Conservation (phyloP, 2,888 invertebrate genomes). For the Metellina segmentata region DNA sequence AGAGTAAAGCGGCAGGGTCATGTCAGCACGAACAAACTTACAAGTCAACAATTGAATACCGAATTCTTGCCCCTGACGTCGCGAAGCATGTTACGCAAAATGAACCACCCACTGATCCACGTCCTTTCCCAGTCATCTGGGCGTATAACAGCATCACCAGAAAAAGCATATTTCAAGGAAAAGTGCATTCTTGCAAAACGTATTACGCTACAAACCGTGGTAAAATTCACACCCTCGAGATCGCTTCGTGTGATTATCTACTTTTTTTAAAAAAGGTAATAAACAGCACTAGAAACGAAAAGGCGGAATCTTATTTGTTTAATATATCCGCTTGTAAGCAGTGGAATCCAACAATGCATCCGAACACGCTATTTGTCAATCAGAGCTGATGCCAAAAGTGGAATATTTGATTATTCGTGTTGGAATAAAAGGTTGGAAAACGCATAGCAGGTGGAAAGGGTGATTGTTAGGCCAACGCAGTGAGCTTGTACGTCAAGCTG, state of each 20-base stretch:
- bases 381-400: conserved; percentile 8
- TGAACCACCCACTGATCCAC: too few relatives aligned
- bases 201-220: conserved; percentile 35
- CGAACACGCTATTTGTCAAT: conserved; percentile 52
- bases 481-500: neutral
- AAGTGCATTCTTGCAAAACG: conserved; percentile 30
- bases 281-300: conserved; percentile 13
- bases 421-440: neutral
- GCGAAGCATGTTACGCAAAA: neutral
- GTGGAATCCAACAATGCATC: conserved; percentile 29
- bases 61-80: too few relatives aligned
- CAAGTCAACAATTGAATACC: too few relatives aligned
- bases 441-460: neutral
- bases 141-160: neutral
- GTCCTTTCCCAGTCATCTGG: neutral
- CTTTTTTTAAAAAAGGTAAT: conserved; percentile 7
- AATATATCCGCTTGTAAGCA: conserved; percentile 54
- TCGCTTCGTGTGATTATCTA: conserved; percentile 29
- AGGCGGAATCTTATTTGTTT: conserved; percentile 42
- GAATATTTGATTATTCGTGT: conserved; percentile 35
- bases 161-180: neutral
- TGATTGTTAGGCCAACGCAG: neutral
- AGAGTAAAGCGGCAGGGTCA: too few relatives aligned
- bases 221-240: conserved; percentile 30
- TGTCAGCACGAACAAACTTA: too few relatives aligned